Percentiles rank a stretch among this genome's conserved stretches.
phyloP scores from a whole-genome alignment of 2,113 vertebrate species.

The Theristicus caerulescens region DNA sequence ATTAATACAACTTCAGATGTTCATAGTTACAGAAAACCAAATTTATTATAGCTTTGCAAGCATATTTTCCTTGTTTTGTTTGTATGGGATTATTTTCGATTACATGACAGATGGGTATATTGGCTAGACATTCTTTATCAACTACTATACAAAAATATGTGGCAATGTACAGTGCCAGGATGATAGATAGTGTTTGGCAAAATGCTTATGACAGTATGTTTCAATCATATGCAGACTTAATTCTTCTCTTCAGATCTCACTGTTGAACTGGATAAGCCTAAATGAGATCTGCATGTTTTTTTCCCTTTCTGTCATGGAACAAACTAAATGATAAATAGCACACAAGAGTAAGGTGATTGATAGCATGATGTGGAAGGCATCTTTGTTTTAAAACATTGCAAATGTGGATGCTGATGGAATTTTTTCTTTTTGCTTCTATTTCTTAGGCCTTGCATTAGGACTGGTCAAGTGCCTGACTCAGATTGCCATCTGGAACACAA shows the following conservation, averaged over 20 bases:
- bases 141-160: constrained; percentile 7
- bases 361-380: not conserved
- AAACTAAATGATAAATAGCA: not conserved
- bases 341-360: not conserved
- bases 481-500: rapidly evolving
- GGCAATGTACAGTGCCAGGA: not conserved
- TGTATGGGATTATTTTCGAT: constrained; percentile 14
- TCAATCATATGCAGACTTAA: not conserved
- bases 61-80: not conserved
- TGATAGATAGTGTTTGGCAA: not conserved
- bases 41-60: not conserved
- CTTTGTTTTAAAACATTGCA: not conserved
- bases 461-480: not conserved
- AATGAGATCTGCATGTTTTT: not conserved
- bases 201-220: not conserved
- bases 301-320: not conserved
- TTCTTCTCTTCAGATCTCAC: not conserved
- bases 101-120: not conserved
- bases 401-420: not conserved
- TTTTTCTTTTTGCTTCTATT: not conserved
- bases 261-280: not conserved
- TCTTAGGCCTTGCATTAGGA: not conserved
- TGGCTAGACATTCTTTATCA: not conserved
- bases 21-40: not conserved
- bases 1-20: not conserved